Percentiles rank a stretch among this genome's conserved stretches.
Evolutionary conservation across 37 sponge, comb jelly and placozoan genomes (phyloP).

Genomic region (Mnemiopsis leidyi): DNA sequence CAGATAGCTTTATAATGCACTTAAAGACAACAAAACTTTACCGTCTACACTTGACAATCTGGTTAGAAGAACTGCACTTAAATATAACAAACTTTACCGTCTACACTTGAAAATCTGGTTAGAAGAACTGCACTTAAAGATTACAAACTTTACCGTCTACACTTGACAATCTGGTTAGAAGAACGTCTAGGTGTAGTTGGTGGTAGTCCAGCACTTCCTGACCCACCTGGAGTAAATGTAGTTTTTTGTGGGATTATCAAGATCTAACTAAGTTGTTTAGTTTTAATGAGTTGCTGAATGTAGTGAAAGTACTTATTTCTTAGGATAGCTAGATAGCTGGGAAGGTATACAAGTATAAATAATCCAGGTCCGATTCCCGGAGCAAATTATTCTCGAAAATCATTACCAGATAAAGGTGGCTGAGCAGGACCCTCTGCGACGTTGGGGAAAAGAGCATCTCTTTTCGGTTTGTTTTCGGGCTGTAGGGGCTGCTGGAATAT

Average conservation of each 20-base stretch:
- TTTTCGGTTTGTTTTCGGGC: neutral
- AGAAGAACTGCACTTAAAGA: too few relatives aligned
- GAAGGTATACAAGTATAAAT: too few relatives aligned
- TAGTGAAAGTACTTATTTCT: too few relatives aligned
- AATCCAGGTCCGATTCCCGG: too few relatives aligned
- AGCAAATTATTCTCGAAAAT: too few relatives aligned
- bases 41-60: neutral
- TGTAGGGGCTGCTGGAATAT: neutral
- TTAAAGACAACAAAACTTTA: too few relatives aligned
- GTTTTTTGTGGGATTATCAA: neutral
- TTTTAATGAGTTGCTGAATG: too few relatives aligned
- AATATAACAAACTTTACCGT: too few relatives aligned
- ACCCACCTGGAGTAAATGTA: neutral
- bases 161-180: neutral
- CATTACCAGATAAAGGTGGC: neutral
- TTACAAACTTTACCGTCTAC: conserved; percentile 31
- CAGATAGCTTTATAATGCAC: too few relatives aligned
- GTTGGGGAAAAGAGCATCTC: conserved; percentile 45
- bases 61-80: too few relatives aligned
- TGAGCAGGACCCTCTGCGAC: neutral
- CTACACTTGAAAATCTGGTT: neutral
- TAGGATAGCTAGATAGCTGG: too few relatives aligned
- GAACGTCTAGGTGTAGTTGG: conserved; percentile 17
- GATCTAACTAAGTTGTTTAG: too few relatives aligned
- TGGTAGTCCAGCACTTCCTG: neutral